phyloP scores from a whole-genome alignment of 2,888 invertebrate genomes.

The Strigamia crassipes region DNA sequence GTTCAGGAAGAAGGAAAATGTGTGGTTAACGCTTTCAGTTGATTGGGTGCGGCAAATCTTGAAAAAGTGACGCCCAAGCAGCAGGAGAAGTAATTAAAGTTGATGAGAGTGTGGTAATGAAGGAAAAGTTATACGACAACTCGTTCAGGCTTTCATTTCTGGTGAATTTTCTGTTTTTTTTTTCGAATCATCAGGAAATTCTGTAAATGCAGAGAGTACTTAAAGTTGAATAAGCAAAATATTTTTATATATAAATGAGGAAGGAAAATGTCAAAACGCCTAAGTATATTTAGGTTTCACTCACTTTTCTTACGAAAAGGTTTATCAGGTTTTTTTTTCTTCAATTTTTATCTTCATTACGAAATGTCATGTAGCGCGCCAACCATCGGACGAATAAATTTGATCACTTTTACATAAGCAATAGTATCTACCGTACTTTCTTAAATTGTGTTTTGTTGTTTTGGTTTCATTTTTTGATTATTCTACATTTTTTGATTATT shows the following conservation, averaged over 20 bases:
- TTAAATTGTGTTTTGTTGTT: too few species aligned
- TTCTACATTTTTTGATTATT: too few species aligned
- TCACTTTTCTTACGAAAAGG: too few species aligned
- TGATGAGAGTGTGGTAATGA: background rate
- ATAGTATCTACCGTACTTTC: too few species aligned
- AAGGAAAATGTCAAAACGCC: background rate
- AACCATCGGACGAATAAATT: too few species aligned
- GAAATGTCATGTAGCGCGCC: too few species aligned
- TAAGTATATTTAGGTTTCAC: too few species aligned
- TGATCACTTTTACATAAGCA: too few species aligned
- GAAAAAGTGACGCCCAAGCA: background rate
- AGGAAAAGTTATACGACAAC: background rate
- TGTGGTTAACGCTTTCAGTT: background rate
- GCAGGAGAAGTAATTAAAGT: constrained; percentile 18
- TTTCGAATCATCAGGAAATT: background rate
- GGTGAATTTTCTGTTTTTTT: background rate
- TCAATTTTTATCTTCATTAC: too few species aligned
- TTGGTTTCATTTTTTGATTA: too few species aligned
- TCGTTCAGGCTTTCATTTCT: background rate
- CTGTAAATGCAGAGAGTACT: background rate
- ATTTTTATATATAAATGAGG: background rate
- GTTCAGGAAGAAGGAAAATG: background rate
- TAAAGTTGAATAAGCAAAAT: background rate
- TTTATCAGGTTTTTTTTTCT: too few species aligned
- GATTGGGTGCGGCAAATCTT: constrained; percentile 26